Base-by-base conservation (phyloP, 1,140 invertebrate species). In the Drosophila lowei region DNA sequence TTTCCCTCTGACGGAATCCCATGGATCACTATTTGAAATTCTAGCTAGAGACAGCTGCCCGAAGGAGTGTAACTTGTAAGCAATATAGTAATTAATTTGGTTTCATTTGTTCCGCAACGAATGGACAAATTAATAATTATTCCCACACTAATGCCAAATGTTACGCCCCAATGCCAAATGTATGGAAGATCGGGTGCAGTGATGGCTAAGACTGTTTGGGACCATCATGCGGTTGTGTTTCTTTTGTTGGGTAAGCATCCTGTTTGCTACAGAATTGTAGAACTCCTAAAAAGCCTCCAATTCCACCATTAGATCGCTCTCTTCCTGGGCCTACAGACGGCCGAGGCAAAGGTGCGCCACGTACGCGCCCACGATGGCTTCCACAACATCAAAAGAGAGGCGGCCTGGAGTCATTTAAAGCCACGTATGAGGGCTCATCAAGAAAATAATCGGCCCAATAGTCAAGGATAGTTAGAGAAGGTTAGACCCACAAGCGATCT, bases 361-460 rank as follows among this genome's bases (percentile, higher is more conserved):
- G 58, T 44, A 1, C 41, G 48, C 15, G 60, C 34, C n/a, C 72
- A 76, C 44, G 66, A 76, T 60, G 72, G 72, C 6, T 79, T 54
- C 38, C 66, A 72, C 46, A 48, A 50, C 13, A 56, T 62, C 11
- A 9, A 71, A 15, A 47, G 50, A 71, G 50, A 18, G 23, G 6
- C 48, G 30, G 3, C 8, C n/a, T 58, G 41, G 46, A 38, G 25
- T 15, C 38, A 70, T 18, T 54, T 23, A 3, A 23, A 23, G 49
- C 30, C 66, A 59, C 68, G 41, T 57, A 43, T 44, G 38, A 44
- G 23, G 42, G 28, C 48, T 3, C 54, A 72, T 46, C 48, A 65
- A 28, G 18, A 8, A 6, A 44, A 41, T 3, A 18, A 58, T 46
- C 34, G 9, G 13, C 11, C n/a, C 52, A 41, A 52, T 42, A 5